phyloP scores from a whole-genome alignment of 2,113 vertebrate genomes.

The Capreolus pygargus region DNA sequence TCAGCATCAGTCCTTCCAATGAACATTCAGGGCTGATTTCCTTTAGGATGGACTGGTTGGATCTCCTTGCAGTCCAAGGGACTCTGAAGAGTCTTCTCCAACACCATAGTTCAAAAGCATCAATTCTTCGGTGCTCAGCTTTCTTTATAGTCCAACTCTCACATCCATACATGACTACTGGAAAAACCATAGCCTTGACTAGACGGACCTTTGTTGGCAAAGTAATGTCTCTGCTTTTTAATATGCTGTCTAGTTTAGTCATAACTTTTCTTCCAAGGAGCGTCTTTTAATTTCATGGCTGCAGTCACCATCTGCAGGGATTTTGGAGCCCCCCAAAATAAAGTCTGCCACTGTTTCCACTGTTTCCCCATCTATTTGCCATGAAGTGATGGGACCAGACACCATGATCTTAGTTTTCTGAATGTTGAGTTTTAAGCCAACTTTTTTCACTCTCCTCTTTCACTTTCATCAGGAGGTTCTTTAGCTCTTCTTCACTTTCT shows the following conservation, averaged over 20 bases:
- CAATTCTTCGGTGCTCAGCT: not conserved
- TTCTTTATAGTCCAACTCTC: not conserved
- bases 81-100: not conserved
- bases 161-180: not conserved
- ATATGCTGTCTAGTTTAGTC: not conserved
- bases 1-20: not conserved
- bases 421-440: not conserved
- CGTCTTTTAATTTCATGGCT: not conserved
- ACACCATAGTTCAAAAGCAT: not conserved
- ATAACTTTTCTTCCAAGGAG: not conserved
- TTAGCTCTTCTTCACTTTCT: not conserved
- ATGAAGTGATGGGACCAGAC: not conserved
- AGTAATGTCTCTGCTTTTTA: not conserved
- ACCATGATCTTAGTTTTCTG: not conserved
- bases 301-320: not conserved
- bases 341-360: not conserved
- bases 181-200: not conserved
- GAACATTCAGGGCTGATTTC: not conserved
- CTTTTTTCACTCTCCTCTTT: not conserved
- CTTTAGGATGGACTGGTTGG: not conserved
- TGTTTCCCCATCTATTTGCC: not conserved
- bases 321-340: not conserved
- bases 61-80: not conserved
- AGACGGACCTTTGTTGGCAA: not conserved
- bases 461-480: not conserved